Percentiles rank a stretch among this genome's conserved stretches.
phyloP scores from a whole-genome alignment of 2,797 vertebrate genomes.

The Geotrypetes seraphini region DNA sequence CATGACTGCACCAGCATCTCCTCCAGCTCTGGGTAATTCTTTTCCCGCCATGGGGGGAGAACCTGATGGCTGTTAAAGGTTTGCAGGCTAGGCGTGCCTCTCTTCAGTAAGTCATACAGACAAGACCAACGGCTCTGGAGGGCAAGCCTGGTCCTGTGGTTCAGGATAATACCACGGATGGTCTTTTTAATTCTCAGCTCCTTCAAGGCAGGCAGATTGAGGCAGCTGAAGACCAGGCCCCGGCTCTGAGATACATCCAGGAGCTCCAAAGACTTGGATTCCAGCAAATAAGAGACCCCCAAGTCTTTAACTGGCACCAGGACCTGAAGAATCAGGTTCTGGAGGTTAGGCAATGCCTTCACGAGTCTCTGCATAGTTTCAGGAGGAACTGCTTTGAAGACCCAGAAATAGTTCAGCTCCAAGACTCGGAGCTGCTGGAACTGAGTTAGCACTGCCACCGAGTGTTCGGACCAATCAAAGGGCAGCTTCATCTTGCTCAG shows the following conservation, averaged over 20 bases:
- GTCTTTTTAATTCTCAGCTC: constrained; percentile 72
- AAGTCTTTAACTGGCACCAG: constrained; percentile 68
- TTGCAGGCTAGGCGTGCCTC: constrained; percentile 63
- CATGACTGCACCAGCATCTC: constrained; percentile 66
- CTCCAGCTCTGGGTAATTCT: constrained; percentile 53
- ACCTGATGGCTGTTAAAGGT: constrained; percentile 68
- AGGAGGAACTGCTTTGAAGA: constrained; percentile 66
- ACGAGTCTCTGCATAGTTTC: constrained; percentile 57
- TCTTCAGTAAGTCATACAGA: constrained; percentile 62
- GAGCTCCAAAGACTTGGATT: constrained; percentile 37
- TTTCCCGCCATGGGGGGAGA: constrained; percentile 59
- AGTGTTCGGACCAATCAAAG: constrained; percentile 71
- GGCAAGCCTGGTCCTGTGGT: constrained; percentile 56
- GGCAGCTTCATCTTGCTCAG: constrained; percentile 62
- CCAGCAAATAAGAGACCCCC: constrained; percentile 67
- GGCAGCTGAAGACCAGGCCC: constrained; percentile 63
- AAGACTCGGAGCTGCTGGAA: constrained; percentile 68
- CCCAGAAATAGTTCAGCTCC: constrained; percentile 76
- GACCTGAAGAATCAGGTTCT: constrained; percentile 64
- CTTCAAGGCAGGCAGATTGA: constrained; percentile 59
- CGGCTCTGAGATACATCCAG: constrained; percentile 62
- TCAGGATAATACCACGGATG: constrained; percentile 65
- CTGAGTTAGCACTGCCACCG: constrained; percentile 55
- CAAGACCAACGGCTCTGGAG: constrained; percentile 74
- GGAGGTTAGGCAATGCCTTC: constrained; percentile 60